Evolutionary conservation across 2,113 vertebrate genomes (phyloP), one percentile per base, ranked within the genome.

Genomic region (Hydropotes inermis): DNA sequence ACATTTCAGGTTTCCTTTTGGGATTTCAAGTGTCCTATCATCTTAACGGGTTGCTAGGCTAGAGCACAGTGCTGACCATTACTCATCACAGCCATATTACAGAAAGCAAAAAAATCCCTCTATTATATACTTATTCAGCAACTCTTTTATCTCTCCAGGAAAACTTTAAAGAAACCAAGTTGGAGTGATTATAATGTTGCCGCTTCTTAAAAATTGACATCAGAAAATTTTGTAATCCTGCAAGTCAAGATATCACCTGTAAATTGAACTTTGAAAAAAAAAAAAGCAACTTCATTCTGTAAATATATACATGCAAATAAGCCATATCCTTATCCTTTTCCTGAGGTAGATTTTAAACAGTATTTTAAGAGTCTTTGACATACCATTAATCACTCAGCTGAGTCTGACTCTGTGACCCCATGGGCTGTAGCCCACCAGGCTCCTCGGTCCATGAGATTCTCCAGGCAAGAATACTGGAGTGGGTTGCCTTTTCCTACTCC

Each of bases 161-260:
- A n/a, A 95, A 89, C 47, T 89, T 93, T 45, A 97, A 92, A 97
- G 94, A 87, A 95, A 95, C 25, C 91, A 89, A 83, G 94, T 94
- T 91, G 78, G n/a, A 74, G 70, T 93, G 85, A 87, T 89, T 91
- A 39, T 96, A 89, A 52, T 45, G 25, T 55, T 94, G 78, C 87
- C 89, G n/a, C 92, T 90, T 88, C 67, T 88, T 81, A 36, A 82
- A 97, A 94, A 45, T 28, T 97, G 91, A 76, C 85, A 89, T 93
- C 57, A 93, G 74, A 57, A 95, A 84, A 82, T 82, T 39, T 67
- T 87, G 58, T 82, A 90, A 97, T 87, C 57, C 76, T 61, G 17
- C 61, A 94, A 60, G 15, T n/a, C 89, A 90, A 74, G 50, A 36
- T 93, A 87, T 67, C 94, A 84, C 47, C 95, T 97, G 79, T 97